Percentiles rank a stretch among this genome's conserved stretches.
Evolutionary conservation across 2,797 vertebrate species (phyloP).

Genomic region (Notolepis coatsorum): DNA sequence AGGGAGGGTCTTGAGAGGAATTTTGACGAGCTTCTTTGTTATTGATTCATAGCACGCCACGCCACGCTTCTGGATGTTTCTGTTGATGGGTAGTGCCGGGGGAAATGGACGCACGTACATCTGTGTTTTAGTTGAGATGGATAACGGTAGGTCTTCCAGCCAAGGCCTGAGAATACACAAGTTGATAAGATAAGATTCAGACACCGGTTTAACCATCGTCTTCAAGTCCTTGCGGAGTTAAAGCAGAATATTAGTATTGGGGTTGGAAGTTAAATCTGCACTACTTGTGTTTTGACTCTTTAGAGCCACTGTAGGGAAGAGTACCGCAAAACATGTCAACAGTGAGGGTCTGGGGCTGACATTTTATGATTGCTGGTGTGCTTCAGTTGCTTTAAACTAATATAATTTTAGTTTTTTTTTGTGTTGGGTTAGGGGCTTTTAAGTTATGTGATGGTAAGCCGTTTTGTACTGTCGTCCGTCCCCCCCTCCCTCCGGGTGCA

Average conservation of each 20-base stretch:
- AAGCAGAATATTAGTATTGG: neutral
- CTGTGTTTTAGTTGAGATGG: conserved; percentile 75
- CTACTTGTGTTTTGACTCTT: conserved; percentile 19
- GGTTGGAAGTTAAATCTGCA: conserved; percentile 29
- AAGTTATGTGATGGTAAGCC: conserved; percentile 81
- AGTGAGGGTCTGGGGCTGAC: conserved; percentile 36
- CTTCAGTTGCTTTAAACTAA: conserved; percentile 73
- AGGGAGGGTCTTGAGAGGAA: conserved; percentile 43
- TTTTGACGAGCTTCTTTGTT: conserved; percentile 25
- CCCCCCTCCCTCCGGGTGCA: conserved; percentile 79
- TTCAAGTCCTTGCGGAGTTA: neutral
- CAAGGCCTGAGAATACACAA: neutral
- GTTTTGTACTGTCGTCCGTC: conserved; percentile 89
- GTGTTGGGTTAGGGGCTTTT: conserved; percentile 56
- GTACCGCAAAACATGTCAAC: conserved; percentile 53
- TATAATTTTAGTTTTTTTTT: conserved; percentile 71
- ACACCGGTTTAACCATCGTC: conserved; percentile 1
- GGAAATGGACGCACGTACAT: no score
- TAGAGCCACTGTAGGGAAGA: conserved; percentile 18
- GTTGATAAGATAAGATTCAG: conserved; percentile 18
- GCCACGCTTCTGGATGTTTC: conserved; percentile 26
- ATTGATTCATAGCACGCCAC: conserved; percentile 25
- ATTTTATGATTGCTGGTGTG: conserved; percentile 65
- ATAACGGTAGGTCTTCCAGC: conserved; percentile 29
- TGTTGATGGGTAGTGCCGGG: conserved; percentile 2